Base-by-base conservation (phyloP, 2,888 invertebrate species). In the Caenorhabditis angaria region DNA sequence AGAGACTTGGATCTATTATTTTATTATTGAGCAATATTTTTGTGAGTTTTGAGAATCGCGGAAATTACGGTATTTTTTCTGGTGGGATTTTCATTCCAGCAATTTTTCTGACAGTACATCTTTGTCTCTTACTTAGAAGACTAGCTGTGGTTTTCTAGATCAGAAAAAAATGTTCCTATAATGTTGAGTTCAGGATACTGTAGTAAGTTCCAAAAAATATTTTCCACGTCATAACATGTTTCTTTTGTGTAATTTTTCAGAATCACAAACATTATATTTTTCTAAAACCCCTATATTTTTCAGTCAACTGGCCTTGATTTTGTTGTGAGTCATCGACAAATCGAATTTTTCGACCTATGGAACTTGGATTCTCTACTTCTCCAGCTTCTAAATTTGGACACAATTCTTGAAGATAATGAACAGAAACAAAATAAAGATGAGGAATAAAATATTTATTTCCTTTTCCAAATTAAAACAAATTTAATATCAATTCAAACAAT, bases 321-420 rank as follows among this genome's bases (percentile, higher is more conserved):
- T 67, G 85, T 86, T 10, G 81, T 82, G 27, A 81, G 80, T 24
- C 86, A 86, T 51, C 83, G 86, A 51, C 80, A 82, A 57, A 82
- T 86, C n/a, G 82, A 83, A 51, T 85, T 86, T 65, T 86, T 86
- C 64, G 83, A 86, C 64, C 67, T 86, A 22, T 86, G 86, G 86
- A 75, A 84, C 32, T 48, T 85, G 61, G 84, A 84, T 56, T 77
- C 78, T 0, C 65, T 85, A 5, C 67, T 85, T 47, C 65, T 83
- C 8, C 82, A 85, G 54, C 75, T 85, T n/a, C 66, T 85, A 8
- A 82, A 85, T 56, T 58, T 80, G 41, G 80, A 80, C 56, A 67
- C 68, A 2, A 80, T 77, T 48, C 20, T 80, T 20, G 74, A 64
- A 22, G 47, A 58, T 4, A 41, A 8, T 41, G 58, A 58, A 22